Conservation (phyloP, 2,888 invertebrate genomes). For the Lasius platythorax region DNA sequence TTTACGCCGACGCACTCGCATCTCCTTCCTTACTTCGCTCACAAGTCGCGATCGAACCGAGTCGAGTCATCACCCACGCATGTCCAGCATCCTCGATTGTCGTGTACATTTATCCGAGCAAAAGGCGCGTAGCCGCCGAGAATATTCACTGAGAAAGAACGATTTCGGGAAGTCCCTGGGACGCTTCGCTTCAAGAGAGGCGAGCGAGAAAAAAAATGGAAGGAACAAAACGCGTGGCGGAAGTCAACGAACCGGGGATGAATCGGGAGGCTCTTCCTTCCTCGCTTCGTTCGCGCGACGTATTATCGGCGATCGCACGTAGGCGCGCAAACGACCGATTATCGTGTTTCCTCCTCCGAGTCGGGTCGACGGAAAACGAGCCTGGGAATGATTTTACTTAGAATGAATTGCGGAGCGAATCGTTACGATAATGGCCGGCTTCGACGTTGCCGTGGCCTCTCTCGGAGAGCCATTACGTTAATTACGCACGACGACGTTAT, state of each 20-base stretch:
- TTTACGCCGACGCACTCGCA: slow-evolving; percentile 17
- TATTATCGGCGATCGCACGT: slow-evolving; percentile 67
- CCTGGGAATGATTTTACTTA: slow-evolving; percentile 66
- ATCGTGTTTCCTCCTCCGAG: slow-evolving; percentile 63
- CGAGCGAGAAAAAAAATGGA: not conserved
- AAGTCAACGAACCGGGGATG: slow-evolving; percentile 73
- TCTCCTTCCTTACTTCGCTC: not conserved
- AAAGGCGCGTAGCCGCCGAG: slow-evolving; percentile 52
- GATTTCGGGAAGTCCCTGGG: slow-evolving; percentile 60
- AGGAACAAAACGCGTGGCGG: slow-evolving; percentile 53
- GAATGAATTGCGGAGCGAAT: slow-evolving; percentile 65
- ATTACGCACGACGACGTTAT: slow-evolving; percentile 48
- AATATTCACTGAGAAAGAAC: slow-evolving; percentile 54
- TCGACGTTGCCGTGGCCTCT: slow-evolving; percentile 26
- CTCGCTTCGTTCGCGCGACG: slow-evolving; percentile 45
- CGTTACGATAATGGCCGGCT: slow-evolving; percentile 62
- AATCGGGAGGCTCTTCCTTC: slow-evolving; percentile 45
- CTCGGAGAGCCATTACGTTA: slow-evolving; percentile 59
- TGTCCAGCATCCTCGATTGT: slow-evolving; percentile 22
- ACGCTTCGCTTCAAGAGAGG: slow-evolving; percentile 17
- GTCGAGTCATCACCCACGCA: slow-evolving; percentile 46
- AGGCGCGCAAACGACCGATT: slow-evolving; percentile 69
- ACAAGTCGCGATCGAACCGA: slow-evolving; percentile 6
- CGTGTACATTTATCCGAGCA: slow-evolving; percentile 57
- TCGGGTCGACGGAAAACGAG: slow-evolving; percentile 53